These are phyloP conservation scores for Catonia carolina DNA, from an alignment of 2,888 invertebrate species.

Conservation along the genomic window DNA sequence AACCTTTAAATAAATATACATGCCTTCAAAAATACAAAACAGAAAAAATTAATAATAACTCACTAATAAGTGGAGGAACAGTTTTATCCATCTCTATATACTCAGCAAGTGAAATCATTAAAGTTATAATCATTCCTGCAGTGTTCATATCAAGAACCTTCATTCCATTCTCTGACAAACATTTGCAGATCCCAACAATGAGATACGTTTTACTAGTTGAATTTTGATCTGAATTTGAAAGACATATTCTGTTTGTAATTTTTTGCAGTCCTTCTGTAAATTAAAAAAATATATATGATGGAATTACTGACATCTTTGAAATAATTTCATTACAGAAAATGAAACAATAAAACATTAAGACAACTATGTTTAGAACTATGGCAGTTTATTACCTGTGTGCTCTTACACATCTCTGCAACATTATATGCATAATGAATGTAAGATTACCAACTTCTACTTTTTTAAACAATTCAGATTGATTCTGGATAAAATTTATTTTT, in stretches of 20 bases:
- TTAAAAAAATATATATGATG: not conserved
- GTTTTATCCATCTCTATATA: conserved; percentile 43
- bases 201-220: conserved; percentile 14
- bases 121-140: conserved; percentile 50
- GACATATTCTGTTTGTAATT: conserved; percentile 17
- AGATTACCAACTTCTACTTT: too few relatives aligned
- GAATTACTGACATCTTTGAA: not conserved
- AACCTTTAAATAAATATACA: too few relatives aligned
- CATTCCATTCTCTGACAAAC: conserved; percentile 46
- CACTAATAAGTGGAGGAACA: conserved; percentile 45
- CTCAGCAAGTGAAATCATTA: conserved; percentile 47
- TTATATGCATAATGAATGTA: not conserved
- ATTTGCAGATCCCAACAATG: conserved; percentile 30
- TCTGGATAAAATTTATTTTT: too few relatives aligned
- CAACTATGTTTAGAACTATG: too few relatives aligned
- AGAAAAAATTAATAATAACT: too few relatives aligned
- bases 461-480: too few relatives aligned
- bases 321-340: not conserved
- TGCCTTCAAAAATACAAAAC: too few relatives aligned
- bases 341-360: not conserved
- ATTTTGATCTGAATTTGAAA: too few relatives aligned
- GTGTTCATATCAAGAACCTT: conserved; percentile 50
- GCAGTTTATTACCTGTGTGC: too few relatives aligned
- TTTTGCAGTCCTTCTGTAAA: conserved; percentile 20
- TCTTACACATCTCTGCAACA: too few relatives aligned